Base-by-base conservation (phyloP, 35 echinoderm and acorn worm species). In the Eucidaris tribuloides region DNA sequence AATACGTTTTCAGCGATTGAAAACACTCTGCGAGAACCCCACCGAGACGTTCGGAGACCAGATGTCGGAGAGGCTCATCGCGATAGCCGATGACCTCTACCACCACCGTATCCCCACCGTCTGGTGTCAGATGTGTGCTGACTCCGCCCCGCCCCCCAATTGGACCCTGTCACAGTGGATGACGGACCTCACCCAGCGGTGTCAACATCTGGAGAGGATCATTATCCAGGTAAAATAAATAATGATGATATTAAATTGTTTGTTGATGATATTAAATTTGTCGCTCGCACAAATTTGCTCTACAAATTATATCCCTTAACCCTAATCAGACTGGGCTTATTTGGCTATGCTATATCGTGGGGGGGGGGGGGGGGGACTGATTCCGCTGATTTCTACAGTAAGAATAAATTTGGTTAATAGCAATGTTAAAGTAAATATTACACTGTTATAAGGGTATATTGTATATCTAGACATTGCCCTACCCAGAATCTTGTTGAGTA, bases 161-260 rank as follows among this genome's bases (percentile, higher is more conserved):
- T 99, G 96, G 96, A 52, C 64, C 14, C 71, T 99, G n/a, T 79
- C 65, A 3, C 87, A 92, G n/a, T 99, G 91, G 90, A 65, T 99
- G 40, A 64, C 66, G 15, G 96, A 99, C 63, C 65, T 99, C 37
- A 30, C 86, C 22, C 85, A 76, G 40, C 60, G 96, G 63, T 99
- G 96, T 65, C 91, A 93, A 61, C 96, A 99, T 55, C 64, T 99
- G 4, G 96, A 98, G 56, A 92, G 84, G 66, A 98, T 98, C 32
- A 92, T 98, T 15, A 89, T 98, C 48, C 95, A 92, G 86, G 89
- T 92, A 39, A 36, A 57, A 63, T 2, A 23, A 76, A 29, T 37
- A 14, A 6, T 18, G 28, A n/a, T n/a, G n/a, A n/a, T n/a, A n/a
- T n/a, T n/a, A n/a, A n/a, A n/a, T n/a, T n/a, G n/a, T n/a, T n/a